phyloP scores from a whole-genome alignment of 2,797 vertebrate genomes.

The Stomatorhinus walkeri region DNA sequence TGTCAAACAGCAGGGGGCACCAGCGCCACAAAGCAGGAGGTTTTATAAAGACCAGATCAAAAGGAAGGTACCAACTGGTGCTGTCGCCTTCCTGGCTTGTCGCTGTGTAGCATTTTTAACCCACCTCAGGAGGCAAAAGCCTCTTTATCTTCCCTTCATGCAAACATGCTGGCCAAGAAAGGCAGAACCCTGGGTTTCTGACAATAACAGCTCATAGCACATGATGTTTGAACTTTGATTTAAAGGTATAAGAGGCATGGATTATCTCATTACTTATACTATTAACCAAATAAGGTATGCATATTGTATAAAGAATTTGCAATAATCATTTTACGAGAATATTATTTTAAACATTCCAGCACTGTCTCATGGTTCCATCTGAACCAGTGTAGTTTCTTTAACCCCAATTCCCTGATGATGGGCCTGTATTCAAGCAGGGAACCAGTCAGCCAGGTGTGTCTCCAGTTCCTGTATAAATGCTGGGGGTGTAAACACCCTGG shows the following conservation, averaged over 20 bases:
- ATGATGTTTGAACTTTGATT: background rate
- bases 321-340: background rate
- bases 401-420: background rate
- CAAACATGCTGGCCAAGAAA: background rate
- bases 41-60: slow-evolving; percentile 7
- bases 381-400: background rate
- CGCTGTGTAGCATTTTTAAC: slow-evolving; percentile 50
- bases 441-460: background rate
- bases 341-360: background rate
- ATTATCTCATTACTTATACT: background rate
- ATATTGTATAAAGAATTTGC: background rate
- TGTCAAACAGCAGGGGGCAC: background rate
- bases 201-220: background rate
- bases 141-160: slow-evolving; percentile 50
- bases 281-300: background rate
- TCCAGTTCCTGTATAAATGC: background rate
- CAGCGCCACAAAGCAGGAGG: background rate
- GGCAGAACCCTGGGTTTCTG: background rate
- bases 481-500: background rate
- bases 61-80: slow-evolving; percentile 56
- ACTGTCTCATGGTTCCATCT: background rate
- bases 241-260: background rate
- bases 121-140: slow-evolving; percentile 43
- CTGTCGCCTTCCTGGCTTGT: slow-evolving; percentile 51
- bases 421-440: background rate